These are phyloP conservation scores for Ryuthela nishihirai DNA, from an alignment of 2,888 invertebrate genomes.

Conservation along the genomic window DNA sequence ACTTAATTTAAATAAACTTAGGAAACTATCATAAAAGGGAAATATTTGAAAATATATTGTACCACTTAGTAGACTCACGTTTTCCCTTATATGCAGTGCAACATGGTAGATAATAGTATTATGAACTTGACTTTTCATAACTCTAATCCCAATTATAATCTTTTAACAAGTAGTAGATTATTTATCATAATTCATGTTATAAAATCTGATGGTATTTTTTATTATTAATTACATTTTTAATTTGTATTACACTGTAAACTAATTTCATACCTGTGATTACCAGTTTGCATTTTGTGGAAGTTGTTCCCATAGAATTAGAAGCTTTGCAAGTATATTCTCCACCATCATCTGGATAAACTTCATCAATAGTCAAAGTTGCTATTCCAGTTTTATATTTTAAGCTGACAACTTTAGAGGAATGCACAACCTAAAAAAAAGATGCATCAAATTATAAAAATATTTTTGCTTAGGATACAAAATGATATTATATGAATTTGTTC, in stretches of 20 bases:
- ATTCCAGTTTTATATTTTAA: slow-evolving; percentile 86
- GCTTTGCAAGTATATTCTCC: slow-evolving; percentile 81
- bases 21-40: no score
- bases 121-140: no score
- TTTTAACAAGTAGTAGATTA: no score
- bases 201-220: background rate
- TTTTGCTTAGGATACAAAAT: no score
- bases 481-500: no score
- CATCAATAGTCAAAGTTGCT: slow-evolving; percentile 81
- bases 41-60: no score
- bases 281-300: slow-evolving; percentile 77
- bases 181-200: no score
- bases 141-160: background rate
- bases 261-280: slow-evolving; percentile 61
- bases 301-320: slow-evolving; percentile 81
- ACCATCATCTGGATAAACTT: slow-evolving; percentile 93
- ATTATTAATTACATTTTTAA: background rate
- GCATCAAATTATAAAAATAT: background rate
- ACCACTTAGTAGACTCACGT: no score
- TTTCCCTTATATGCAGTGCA: no score
- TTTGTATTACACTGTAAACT: no score
- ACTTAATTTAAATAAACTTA: no score
- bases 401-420: slow-evolving; percentile 78
- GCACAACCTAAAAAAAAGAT: slow-evolving; percentile 50
- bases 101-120: no score